phyloP scores from a whole-genome alignment of 1,140 invertebrate species.

The Odontomachus brunneus region DNA sequence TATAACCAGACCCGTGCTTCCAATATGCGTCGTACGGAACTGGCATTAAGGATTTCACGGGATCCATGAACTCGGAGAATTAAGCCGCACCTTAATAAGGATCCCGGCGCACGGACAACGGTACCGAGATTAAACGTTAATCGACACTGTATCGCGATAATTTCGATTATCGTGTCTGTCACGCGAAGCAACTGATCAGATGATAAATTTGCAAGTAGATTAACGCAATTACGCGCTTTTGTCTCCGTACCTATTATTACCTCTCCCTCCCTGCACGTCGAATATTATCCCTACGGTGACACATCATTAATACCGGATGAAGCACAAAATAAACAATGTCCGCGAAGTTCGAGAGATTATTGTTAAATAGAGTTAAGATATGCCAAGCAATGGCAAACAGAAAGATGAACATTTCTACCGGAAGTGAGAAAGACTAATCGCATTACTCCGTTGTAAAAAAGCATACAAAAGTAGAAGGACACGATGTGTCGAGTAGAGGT shows the following conservation, averaged over 20 bases:
- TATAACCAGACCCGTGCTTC: constrained; percentile 70
- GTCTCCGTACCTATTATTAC: not conserved
- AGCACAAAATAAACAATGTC: constrained; percentile 58
- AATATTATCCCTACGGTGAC: not conserved
- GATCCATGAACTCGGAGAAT: constrained; percentile 32
- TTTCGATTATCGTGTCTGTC: not conserved
- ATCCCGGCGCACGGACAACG: not conserved
- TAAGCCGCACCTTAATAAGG: constrained; percentile 44
- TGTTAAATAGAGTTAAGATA: constrained; percentile 64
- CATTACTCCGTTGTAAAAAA: constrained; percentile 61
- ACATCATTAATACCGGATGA: not conserved
- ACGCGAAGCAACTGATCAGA: not conserved
- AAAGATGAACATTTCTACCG: constrained; percentile 67
- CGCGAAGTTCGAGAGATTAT: constrained; percentile 68
- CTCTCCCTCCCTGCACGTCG: not conserved
- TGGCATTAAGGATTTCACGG: constrained; percentile 44
- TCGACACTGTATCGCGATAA: constrained; percentile 11
- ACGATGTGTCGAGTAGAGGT: constrained; percentile 11
- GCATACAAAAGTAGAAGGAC: constrained; percentile 35
- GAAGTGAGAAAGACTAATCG: constrained; percentile 66
- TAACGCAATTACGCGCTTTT: not conserved
- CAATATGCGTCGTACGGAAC: constrained; percentile 69
- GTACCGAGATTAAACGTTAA: constrained; percentile 34
- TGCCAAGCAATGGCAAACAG: constrained; percentile 58
- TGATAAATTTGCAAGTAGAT: not conserved